Conservation (phyloP, 2,113 vertebrate genomes). For the Leptosomus discolor region DNA sequence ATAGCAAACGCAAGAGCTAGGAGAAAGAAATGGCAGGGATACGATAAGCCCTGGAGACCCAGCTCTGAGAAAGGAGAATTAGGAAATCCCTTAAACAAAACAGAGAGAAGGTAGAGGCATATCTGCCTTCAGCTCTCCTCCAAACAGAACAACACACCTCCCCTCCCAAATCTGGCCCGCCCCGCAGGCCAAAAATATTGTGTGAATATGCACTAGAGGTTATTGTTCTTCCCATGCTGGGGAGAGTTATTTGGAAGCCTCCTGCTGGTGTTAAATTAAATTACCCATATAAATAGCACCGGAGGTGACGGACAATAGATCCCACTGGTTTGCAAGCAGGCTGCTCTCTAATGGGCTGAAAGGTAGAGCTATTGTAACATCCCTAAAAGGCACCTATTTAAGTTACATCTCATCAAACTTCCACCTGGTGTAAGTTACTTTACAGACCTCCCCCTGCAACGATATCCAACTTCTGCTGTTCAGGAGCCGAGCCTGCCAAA, state of each 20-base stretch:
- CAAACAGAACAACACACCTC: background rate
- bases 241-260: slow-evolving; percentile 52
- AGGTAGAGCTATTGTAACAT: background rate
- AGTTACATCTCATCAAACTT: background rate
- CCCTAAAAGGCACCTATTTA: background rate
- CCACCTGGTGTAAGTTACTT: background rate
- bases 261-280: slow-evolving; percentile 58
- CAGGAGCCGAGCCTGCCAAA: background rate
- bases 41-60: background rate
- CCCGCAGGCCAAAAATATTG: background rate
- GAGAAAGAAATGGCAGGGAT: background rate
- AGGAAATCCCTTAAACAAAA: background rate
- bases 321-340: background rate
- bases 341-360: background rate
- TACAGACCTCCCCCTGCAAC: background rate
- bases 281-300: slow-evolving; percentile 41
- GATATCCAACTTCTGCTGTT: background rate
- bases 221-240: slow-evolving; percentile 44
- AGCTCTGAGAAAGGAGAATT: background rate
- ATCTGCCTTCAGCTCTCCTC: background rate
- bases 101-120: background rate
- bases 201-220: slow-evolving; percentile 29
- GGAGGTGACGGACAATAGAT: slow-evolving; percentile 29
- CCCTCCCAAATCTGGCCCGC: background rate
- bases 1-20: background rate